Percentiles rank a stretch among this genome's conserved stretches.
These are phyloP conservation scores for Campoplex capitator DNA, from an alignment of 2,888 invertebrate genomes.

Conservation along the genomic window DNA sequence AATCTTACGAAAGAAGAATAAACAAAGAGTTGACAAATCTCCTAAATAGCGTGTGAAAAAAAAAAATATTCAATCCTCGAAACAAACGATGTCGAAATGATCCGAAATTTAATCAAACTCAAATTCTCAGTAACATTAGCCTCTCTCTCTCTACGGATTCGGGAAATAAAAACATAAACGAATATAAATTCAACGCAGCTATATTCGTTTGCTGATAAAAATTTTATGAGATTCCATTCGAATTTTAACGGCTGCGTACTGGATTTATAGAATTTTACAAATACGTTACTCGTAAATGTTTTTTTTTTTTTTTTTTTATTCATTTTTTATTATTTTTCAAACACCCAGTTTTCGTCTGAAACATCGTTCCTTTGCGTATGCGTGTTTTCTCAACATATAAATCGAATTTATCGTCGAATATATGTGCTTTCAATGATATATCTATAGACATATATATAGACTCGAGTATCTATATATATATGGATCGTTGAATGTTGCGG, in stretches of 20 bases:
- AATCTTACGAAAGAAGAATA: not conserved
- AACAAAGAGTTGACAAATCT: not conserved
- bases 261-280: not conserved
- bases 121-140: not conserved
- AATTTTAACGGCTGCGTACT: not conserved
- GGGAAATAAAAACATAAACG: not conserved
- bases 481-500: conserved; percentile 1
- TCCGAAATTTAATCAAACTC: not conserved
- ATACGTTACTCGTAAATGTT: not conserved
- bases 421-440: not conserved
- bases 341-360: not conserved
- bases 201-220: not conserved
- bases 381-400: not conserved
- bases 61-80: not conserved
- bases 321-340: too few relatives aligned
- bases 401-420: conserved; percentile 12
- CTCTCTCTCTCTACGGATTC: not conserved
- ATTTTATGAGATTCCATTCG: not conserved
- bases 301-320: too few relatives aligned
- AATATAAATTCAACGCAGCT: not conserved
- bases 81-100: too few relatives aligned
- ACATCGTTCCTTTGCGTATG: not conserved
- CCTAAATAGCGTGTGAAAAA: not conserved
- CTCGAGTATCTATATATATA: not conserved
- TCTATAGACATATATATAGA: not conserved